phyloP scores from a whole-genome alignment of 2,888 invertebrate species.

The Amitus sp. region DNA sequence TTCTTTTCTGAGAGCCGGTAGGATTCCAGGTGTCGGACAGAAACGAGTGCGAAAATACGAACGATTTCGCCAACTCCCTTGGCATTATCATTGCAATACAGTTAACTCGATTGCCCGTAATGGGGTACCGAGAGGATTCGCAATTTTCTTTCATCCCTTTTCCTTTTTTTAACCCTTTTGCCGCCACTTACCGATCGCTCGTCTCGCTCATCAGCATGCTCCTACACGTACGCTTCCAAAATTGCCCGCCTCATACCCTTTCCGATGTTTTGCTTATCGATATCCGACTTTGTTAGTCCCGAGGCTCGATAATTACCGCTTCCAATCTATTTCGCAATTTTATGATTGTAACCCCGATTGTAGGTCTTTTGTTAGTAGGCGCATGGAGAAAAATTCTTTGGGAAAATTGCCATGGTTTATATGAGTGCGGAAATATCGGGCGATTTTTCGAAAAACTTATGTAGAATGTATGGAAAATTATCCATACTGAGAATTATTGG shows the following conservation, averaged over 20 bases:
- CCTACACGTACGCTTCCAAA: slow-evolving; percentile 16
- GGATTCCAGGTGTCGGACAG: slow-evolving; percentile 25
- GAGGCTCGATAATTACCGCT: not conserved
- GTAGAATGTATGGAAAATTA: too few relatives aligned
- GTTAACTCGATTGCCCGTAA: slow-evolving; percentile 28
- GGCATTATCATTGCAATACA: slow-evolving; percentile 21
- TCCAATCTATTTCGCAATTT: not conserved
- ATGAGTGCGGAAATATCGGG: too few relatives aligned
- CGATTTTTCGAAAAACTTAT: too few relatives aligned
- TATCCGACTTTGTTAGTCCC: not conserved
- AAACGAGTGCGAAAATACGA: slow-evolving; percentile 24
- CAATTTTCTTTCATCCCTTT: slow-evolving; percentile 19
- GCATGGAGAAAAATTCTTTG: too few relatives aligned
- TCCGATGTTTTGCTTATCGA: slow-evolving; percentile 12
- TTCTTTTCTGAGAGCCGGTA: slow-evolving; percentile 7
- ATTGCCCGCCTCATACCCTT: slow-evolving; percentile 13
- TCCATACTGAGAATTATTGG: too few relatives aligned
- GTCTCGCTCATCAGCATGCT: slow-evolving; percentile 11
- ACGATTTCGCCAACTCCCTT: slow-evolving; percentile 19
- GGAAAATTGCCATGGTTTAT: too few relatives aligned
- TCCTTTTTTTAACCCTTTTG: slow-evolving; percentile 10
- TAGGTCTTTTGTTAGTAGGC: too few relatives aligned
- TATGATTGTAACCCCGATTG: too few relatives aligned
- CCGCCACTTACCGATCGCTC: too few relatives aligned
- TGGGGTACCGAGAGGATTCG: slow-evolving; percentile 21